phyloP scores from a whole-genome alignment of 2,113 vertebrate genomes.

The Electrona antarctica region DNA sequence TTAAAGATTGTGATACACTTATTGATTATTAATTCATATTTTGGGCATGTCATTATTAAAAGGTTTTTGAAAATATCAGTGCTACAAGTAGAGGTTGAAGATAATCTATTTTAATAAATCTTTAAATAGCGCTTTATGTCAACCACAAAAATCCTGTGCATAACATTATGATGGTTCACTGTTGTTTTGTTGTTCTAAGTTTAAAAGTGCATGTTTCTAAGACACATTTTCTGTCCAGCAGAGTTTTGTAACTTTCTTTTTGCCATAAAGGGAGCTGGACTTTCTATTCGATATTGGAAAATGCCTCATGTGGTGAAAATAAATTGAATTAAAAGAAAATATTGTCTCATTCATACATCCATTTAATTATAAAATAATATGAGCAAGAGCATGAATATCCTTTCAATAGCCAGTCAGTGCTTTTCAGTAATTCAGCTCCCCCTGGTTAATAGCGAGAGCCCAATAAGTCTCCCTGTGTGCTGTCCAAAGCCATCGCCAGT shows the following conservation, averaged over 20 bases:
- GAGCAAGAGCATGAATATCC: neutral
- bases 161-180: neutral
- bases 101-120: no score
- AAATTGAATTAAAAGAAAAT: slow-evolving; percentile 43
- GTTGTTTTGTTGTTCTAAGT: slow-evolving; percentile 44
- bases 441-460: no score
- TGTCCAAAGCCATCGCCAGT: neutral
- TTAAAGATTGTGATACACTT: neutral
- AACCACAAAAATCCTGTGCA: no score
- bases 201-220: slow-evolving; percentile 31
- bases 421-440: neutral
- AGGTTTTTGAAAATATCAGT: no score
- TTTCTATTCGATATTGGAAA: slow-evolving; percentile 66
- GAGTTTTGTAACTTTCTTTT: slow-evolving; percentile 60
- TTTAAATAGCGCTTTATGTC: no score
- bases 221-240: slow-evolving; percentile 73
- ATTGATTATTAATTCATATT: no score
- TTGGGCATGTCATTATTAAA: no score
- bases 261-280: slow-evolving; percentile 75
- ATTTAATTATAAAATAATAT: slow-evolving; percentile 28
- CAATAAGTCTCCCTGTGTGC: neutral
- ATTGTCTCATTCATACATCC: slow-evolving; percentile 11
- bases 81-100: no score
- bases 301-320: slow-evolving; percentile 55
- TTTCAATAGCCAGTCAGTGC: slow-evolving; percentile 13